Evolutionary conservation across 2,888 invertebrate genomes (phyloP), one percentile per base, ranked within the genome.

Genomic region (Zhuqinia jingwanae): DNA sequence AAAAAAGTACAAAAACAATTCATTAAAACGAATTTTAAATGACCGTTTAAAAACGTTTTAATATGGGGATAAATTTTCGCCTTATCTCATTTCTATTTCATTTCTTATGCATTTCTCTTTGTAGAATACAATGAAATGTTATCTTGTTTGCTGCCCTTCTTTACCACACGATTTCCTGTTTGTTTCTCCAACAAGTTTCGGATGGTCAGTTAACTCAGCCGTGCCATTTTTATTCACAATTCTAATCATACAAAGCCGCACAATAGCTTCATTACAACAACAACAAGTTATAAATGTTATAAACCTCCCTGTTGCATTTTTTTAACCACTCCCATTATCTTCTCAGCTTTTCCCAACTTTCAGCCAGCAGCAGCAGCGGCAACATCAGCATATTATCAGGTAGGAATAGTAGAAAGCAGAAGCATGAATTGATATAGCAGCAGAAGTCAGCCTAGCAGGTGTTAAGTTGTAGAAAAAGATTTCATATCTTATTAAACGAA

Each of bases 141-240:
- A 6, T 36, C 36, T 36, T 36, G 36, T 36, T 36, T 6, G 36
- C 36, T 36, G 36, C 36, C 8, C 36, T 36, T 36, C 8, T 36
- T 3, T 8, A 36, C 36, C 36, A 36, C 36, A 36, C 36, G 36
- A 70, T 17, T 70, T 80, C 70, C 80, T 53, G 80, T 22, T 70
- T 25, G 2, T 56, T 53, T 27, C 42, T 36, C 36, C 36, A 8
- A 36, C 36, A 56, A 56, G 58, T 80, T 70, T 80, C 79, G 80
- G 68, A 58, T 80, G 80, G 70, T 56, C 80, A 80, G 80, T 70
- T 80, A 58, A 70, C 70, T 50, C 56, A 80, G 25, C 70, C 80
- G 56, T 70, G n/a, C n/a, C 80, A 80, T 53, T 79, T 30, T 80
- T 56, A 30, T 27, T 68, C 68, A 80, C 20, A 68, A 80, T 53